Base-by-base conservation (phyloP, 2,888 invertebrate genomes). In the Erebia palarica region DNA sequence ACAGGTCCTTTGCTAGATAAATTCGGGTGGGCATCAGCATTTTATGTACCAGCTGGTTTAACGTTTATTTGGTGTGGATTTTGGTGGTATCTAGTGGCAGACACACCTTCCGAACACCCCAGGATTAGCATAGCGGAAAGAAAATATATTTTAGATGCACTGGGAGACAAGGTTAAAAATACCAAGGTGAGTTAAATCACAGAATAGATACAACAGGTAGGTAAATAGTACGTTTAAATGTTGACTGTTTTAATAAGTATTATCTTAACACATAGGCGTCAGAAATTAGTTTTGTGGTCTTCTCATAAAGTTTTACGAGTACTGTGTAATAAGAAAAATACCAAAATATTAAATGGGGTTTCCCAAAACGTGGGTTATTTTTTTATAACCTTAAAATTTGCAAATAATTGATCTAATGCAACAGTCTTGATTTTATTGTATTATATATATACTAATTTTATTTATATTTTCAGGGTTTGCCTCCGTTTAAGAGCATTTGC, bases 1-100 rank as follows among this genome's bases (percentile, higher is more conserved):
- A 94, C 95, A 47, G 96, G 96, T 3, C 85, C 94, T 0, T 90
- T 96, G 0, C 95, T 96, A 69, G 94, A 95, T 68, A 84, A 86
- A 13, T 88, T 94, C 27, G 95, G 95, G 71, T 96, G 96, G 96
- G 94, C 94, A 36, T 94, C 94, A 81, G 96, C 95, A 1, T 96
- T 96, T 86, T 96, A 96, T 79, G 88, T 95, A 2, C 94, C 96
- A 0, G 94, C 94, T 0, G 84, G 93, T 0, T 80, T 95, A 13
- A 92, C 95, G 63, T 51, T 94, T 0, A 73, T 95, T 8, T 95
- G 96, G 87, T 92, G 94, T 47, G 75, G 85, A 0, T 83, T 95
- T 10, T 96, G 96, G 95, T 94, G 94, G 85, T 88, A 95, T 59
- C 79, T 96, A 11, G 94, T 96, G 0, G 94, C 94, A 0, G 96